phyloP scores from a whole-genome alignment of 2,797 vertebrate species.

The Bovichtus variegatus region DNA sequence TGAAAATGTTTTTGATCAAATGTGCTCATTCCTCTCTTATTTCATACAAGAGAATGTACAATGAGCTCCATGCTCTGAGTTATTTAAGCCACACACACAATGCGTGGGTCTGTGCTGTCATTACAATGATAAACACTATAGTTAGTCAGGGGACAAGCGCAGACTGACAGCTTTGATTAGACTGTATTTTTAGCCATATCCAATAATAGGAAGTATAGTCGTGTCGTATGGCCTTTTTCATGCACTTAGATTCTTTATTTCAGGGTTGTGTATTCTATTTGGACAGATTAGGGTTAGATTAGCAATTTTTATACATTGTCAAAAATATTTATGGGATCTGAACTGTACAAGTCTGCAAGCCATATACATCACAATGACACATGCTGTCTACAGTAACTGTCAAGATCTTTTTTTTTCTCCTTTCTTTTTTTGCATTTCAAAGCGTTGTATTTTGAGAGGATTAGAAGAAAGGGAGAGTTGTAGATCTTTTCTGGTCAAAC shows the following conservation, averaged over 20 bases:
- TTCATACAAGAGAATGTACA: conserved; percentile 12
- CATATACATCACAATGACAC: conserved; percentile 39
- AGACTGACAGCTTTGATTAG: conserved; percentile 38
- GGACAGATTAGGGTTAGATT: conserved; percentile 47
- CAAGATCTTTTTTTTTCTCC: conserved; percentile 18
- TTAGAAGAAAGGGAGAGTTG: conserved; percentile 24
- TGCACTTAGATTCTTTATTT: conserved; percentile 37
- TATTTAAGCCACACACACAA: conserved; percentile 12
- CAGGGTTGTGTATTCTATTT: conserved; percentile 22
- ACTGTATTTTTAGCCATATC: conserved; percentile 53
- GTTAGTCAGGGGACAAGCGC: conserved; percentile 45
- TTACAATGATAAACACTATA: conserved; percentile 31
- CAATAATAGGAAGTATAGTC: conserved; percentile 30
- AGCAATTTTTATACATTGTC: conserved; percentile 43
- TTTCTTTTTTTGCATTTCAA: conserved; percentile 49
- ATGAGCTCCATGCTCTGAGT: conserved; percentile 6
- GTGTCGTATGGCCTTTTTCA: conserved; percentile 19
- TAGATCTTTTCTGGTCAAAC: conserved; percentile 45
- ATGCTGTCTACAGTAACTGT: conserved; percentile 28
- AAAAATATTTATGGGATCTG: conserved; percentile 47
- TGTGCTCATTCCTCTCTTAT: not conserved
- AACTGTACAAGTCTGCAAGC: conserved; percentile 46
- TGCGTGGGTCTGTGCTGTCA: conserved; percentile 19
- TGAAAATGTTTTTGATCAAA: conserved; percentile 1
- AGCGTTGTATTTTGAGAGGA: conserved; percentile 49